A percentile compares a stretch with the other conserved stretches of the same genome.
phyloP scores from a whole-genome alignment of 2,113 vertebrate species.

The Calyptomena viridis region DNA sequence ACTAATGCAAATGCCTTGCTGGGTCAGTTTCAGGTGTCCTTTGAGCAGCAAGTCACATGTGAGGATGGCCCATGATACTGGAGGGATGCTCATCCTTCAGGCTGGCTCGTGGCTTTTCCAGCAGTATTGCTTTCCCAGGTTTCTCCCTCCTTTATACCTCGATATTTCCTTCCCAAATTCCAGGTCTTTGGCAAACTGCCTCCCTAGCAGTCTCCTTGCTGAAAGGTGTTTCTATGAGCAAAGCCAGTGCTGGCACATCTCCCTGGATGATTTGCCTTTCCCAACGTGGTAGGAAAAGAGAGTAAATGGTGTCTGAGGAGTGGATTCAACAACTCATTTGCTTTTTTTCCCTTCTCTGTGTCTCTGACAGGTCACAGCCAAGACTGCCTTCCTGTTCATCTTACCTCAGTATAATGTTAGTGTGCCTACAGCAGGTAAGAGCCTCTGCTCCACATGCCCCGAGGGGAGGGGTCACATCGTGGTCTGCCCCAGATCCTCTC shows the following conservation, averaged over 20 bases:
- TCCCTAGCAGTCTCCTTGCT: not conserved
- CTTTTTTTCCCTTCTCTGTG: not conserved
- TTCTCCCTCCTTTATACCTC: not conserved
- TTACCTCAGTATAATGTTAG: slow-evolving; percentile 96
- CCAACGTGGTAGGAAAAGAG: rapidly evolving
- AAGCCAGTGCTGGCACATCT: rapidly evolving
- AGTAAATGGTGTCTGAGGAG: not conserved
- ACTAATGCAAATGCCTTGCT: not conserved
- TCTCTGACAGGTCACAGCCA: slow-evolving; percentile 89
- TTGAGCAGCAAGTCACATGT: rapidly evolving
- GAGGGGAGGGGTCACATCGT: not conserved
- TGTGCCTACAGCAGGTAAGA: slow-evolving; percentile 85
- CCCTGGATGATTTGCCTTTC: not conserved
- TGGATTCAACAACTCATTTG: not conserved
- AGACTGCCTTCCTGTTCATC: slow-evolving; percentile 96
- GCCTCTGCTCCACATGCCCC: not conserved
- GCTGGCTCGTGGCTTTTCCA: not conserved
- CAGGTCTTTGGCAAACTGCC: not conserved
- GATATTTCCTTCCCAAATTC: not conserved
- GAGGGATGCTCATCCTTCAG: not conserved
- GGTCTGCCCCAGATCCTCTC: not conserved
- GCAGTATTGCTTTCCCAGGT: not conserved
- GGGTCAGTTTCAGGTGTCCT: not conserved
- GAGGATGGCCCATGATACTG: not conserved
- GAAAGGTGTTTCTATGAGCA: not conserved